Percentiles rank a stretch among this genome's conserved stretches.
These are phyloP conservation scores for Euproctis similis DNA, from an alignment of 2,888 invertebrate genomes.

Conservation along the genomic window DNA sequence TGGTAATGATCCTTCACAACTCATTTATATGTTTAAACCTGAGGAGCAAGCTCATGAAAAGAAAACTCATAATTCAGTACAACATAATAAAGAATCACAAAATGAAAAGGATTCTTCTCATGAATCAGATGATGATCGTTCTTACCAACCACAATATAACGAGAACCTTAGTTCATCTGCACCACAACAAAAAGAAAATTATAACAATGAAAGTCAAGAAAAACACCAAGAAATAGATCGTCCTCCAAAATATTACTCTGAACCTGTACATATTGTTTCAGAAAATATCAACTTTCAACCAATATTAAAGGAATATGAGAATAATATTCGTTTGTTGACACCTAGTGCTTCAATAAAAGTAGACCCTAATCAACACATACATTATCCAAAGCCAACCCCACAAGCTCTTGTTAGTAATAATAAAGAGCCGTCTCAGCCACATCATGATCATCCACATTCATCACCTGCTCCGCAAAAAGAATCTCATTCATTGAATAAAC, in stretches of 20 bases:
- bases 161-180: constrained; percentile 11
- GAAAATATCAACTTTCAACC: constrained; percentile 31
- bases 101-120: constrained; percentile 11
- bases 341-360: constrained; percentile 44
- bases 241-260: constrained; percentile 18
- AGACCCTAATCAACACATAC: constrained; percentile 44
- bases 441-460: constrained; percentile 14
- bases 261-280: constrained; percentile 18
- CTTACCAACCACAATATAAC: constrained; percentile 3
- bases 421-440: constrained; percentile 1
- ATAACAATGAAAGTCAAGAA: constrained; percentile 9
- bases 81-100: constrained; percentile 19
- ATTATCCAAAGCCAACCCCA: constrained; percentile 18
- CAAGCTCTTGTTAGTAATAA: constrained; percentile 9
- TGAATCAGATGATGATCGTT: constrained; percentile 19
- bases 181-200: constrained; percentile 16
- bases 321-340: constrained; percentile 40
- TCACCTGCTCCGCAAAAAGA: constrained; percentile 10
- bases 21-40: constrained; percentile 41
- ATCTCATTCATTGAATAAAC: constrained; percentile 9
- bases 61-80: constrained; percentile 15
- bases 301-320: constrained; percentile 43
- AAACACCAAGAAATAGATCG: constrained; percentile 6
- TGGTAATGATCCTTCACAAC: constrained; percentile 40
- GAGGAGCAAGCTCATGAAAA: constrained; percentile 26